Percentiles rank a stretch among this genome's conserved stretches.
Conservation (phyloP, 2,888 invertebrate genomes). For the Arge pagana region DNA sequence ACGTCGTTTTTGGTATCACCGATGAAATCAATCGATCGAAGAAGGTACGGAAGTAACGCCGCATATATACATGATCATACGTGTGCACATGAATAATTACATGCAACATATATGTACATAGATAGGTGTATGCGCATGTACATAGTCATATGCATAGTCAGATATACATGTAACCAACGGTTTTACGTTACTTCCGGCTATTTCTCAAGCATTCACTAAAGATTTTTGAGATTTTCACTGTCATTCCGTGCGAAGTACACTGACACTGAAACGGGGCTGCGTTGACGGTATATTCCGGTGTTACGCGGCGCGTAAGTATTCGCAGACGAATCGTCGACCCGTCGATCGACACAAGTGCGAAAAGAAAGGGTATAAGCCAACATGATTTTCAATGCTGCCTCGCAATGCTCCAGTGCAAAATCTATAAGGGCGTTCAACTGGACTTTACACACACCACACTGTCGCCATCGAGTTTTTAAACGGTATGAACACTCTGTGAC, state of each 20-base stretch:
- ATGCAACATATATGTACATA: too few species aligned
- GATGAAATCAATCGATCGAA: too few species aligned
- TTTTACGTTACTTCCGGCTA: constrained; percentile 60
- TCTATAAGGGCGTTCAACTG: constrained; percentile 63
- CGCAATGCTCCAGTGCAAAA: constrained; percentile 69
- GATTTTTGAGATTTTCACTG: constrained; percentile 42
- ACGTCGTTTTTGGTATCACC: too few species aligned
- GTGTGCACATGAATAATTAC: too few species aligned
- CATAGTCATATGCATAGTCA: constrained; percentile 24
- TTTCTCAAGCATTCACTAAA: constrained; percentile 42
- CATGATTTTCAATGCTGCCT: constrained; percentile 64
- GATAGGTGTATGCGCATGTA: constrained; percentile 28
- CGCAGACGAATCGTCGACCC: neutral
- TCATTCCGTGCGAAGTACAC: constrained; percentile 37
- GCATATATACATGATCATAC: too few species aligned
- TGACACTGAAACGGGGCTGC: constrained; percentile 34
- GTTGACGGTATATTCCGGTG: constrained; percentile 5
- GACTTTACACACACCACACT: constrained; percentile 38
- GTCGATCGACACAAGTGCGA: constrained; percentile 27
- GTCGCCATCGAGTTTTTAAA: constrained; percentile 31
- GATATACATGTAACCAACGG: constrained; percentile 37
- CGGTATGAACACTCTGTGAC: constrained; percentile 39
- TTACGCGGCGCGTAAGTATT: constrained; percentile 14
- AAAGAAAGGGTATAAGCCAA: constrained; percentile 39
- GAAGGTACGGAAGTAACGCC: too few species aligned